These are phyloP conservation scores for Sylvilagus floridanus DNA, from an alignment of 2,797 vertebrate species.

Conservation along the genomic window DNA sequence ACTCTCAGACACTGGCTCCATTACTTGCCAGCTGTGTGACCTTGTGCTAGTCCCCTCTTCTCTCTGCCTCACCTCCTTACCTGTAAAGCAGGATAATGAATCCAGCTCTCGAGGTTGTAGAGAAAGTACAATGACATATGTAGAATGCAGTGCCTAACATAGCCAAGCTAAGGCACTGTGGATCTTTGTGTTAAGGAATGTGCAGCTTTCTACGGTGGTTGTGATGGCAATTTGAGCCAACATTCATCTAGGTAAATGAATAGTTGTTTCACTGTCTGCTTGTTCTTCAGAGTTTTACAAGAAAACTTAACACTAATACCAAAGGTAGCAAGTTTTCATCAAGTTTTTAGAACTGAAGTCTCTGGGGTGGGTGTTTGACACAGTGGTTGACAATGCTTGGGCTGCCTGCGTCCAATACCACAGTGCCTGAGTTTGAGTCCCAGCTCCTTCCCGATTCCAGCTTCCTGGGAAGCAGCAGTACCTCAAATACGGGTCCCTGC, in stretches of 20 bases:
- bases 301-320: not conserved
- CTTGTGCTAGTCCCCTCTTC: not conserved
- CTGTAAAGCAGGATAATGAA: not conserved
- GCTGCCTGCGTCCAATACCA: too few species aligned
- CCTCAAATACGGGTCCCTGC: too few species aligned
- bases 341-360: not conserved
- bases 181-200: not conserved
- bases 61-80: not conserved
- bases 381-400: too few species aligned
- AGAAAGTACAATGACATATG: not conserved
- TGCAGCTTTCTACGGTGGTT: not conserved
- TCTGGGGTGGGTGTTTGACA: too few species aligned
- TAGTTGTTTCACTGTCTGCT: not conserved
- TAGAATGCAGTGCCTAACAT: not conserved
- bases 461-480: too few species aligned
- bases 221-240: not conserved
- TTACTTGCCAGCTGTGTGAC: not conserved
- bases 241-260: not conserved
- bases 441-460: too few species aligned
- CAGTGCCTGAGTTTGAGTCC: too few species aligned
- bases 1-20: not conserved
- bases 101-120: not conserved
- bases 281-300: constrained; percentile 29
- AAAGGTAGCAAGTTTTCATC: not conserved
- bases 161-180: not conserved